Evolutionary conservation across 2,888 invertebrate genomes (phyloP).

Genomic region (Celastrina argiolus): DNA sequence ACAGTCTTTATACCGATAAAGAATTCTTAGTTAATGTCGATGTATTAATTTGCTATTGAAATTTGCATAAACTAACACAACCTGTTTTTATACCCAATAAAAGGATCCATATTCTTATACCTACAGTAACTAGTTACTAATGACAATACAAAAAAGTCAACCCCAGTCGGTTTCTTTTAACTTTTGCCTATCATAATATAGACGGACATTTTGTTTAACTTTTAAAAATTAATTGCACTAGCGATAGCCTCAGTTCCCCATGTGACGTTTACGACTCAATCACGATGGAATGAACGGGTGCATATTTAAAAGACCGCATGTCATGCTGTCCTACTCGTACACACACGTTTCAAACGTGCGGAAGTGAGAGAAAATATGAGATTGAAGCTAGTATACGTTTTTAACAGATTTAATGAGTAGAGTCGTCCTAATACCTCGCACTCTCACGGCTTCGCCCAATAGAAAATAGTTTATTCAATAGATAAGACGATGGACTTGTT

Average conservation of each 20-base stretch:
- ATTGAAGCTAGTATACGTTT: not conserved
- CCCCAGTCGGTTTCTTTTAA: slow-evolving; percentile 27
- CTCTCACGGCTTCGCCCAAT: slow-evolving; percentile 4
- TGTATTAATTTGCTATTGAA: not conserved
- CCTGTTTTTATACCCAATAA: not conserved
- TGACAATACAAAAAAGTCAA: slow-evolving; percentile 3
- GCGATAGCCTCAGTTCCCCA: slow-evolving; percentile 63
- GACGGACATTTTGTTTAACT: slow-evolving; percentile 46
- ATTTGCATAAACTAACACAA: not conserved
- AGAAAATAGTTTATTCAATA: slow-evolving; percentile 10
- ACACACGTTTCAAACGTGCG: not conserved
- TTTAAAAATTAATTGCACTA: slow-evolving; percentile 55
- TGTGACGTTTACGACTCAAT: slow-evolving; percentile 76
- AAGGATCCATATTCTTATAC: too few relatives aligned
- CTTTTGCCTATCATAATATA: slow-evolving; percentile 48
- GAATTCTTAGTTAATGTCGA: not conserved
- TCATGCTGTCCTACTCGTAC: slow-evolving; percentile 28
- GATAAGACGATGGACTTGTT: slow-evolving; percentile 16
- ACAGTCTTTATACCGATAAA: too few relatives aligned
- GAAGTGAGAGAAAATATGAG: not conserved
- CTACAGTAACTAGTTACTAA: too few relatives aligned
- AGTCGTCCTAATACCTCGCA: not conserved
- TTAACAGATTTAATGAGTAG: not conserved
- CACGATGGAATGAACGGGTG: slow-evolving; percentile 60
- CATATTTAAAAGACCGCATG: slow-evolving; percentile 51